Evolutionary conservation across 2,888 invertebrate genomes (phyloP), one percentile per base, ranked within the genome.

Genomic region (Empis livida): DNA sequence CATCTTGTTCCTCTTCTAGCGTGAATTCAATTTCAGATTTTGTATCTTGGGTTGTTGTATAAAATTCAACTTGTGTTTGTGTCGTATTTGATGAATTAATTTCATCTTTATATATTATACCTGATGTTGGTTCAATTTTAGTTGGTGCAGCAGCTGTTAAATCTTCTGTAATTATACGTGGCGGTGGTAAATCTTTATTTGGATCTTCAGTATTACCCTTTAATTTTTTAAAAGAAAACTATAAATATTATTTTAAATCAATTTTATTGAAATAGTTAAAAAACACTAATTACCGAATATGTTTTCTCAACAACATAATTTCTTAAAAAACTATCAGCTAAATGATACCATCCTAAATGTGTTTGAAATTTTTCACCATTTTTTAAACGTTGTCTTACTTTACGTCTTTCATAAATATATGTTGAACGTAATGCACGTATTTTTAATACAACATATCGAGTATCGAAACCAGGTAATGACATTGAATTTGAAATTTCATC

Each of bases 361-460:
- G 41, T 41, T 27, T 41, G 41, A 27, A 41, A 41, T 41, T 41
- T 41, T 41, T 41, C 41, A 41, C 41, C 35, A 41, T 41, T 41
- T 27, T 41, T 41, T 23, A 41, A 27, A 23, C 41, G 20, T 23
- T 20, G 14, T 27, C 41, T 13, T 20, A 41, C 41, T n/a, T 41
- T 41, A 20, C 41, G 10, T 23, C 41, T 20, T 23, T 41, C 41
- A 14, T 41, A 41, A 13, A 41, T n/a, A 14, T 41, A 41, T 41
- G 41, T 41, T 40, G 40, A 17, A n/a, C 40, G 17, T 40, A 40
- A 17, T 11, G 17, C 17, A 20, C 20, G 17, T n/a, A 40, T 40
- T 40, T 40, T 40, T 40, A 17, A 20, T 13, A 17, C 10, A 17
- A 40, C 17, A 17, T 17, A 40, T 11, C 17, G 40, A 17, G 13